These are phyloP conservation scores for Diachrysia chrysitis DNA, from an alignment of 2,888 invertebrate species.

Conservation along the genomic window DNA sequence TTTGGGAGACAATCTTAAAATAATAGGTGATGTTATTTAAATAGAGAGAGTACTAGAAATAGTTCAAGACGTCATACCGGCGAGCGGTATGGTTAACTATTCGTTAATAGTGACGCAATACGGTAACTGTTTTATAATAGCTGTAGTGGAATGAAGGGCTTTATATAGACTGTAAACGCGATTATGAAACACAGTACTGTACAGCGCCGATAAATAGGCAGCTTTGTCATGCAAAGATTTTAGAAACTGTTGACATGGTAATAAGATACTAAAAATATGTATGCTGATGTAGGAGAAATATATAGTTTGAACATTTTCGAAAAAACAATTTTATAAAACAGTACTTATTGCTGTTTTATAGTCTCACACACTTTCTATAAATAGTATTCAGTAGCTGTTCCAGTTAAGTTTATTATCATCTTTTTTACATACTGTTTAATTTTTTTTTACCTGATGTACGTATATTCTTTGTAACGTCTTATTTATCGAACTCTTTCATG, in stretches of 20 bases:
- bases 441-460: no score
- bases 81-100: conserved; percentile 75
- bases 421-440: background rate
- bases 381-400: no score
- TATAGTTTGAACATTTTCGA: no score
- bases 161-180: conserved; percentile 44
- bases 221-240: background rate
- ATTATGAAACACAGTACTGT: conserved; percentile 19
- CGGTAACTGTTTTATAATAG: conserved; percentile 59
- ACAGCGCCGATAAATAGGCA: conserved; percentile 3
- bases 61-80: conserved; percentile 77
- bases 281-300: conserved; percentile 15
- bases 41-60: conserved; percentile 80
- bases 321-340: no score
- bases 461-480: no score
- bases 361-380: no score
- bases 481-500: no score
- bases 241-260: conserved; percentile 2
- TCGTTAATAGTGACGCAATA: conserved; percentile 70
- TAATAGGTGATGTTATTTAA: conserved; percentile 83
- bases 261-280: background rate
- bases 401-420: no score
- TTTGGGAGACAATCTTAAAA: conserved; percentile 79
- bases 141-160: conserved; percentile 53
- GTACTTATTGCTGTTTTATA: no score